Conservation (phyloP, 2,797 vertebrate genomes). For the Distichodus sexfasciatus region DNA sequence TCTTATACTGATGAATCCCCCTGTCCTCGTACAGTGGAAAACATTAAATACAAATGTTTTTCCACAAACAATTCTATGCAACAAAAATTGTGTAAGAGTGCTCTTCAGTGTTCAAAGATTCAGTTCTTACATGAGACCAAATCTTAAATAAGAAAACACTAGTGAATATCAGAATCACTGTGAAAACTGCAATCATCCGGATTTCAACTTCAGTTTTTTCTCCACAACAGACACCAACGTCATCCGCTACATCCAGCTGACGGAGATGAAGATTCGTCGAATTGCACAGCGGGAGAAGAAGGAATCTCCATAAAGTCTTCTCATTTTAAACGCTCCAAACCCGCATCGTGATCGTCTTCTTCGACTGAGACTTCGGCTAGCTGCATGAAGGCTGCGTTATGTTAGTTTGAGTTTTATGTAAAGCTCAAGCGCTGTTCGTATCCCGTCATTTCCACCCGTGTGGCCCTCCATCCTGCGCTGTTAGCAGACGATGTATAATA, state of each 20-base stretch:
- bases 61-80: too few relatives aligned
- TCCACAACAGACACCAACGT: slow-evolving; percentile 94
- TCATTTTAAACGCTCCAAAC: too few relatives aligned
- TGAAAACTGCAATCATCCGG: too few relatives aligned
- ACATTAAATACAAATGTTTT: too few relatives aligned
- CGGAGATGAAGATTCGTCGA: slow-evolving; percentile 97
- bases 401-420: neutral
- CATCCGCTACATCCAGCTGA: slow-evolving; percentile 98
- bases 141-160: too few relatives aligned
- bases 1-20: too few relatives aligned
- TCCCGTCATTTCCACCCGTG: neutral
- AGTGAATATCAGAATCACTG: too few relatives aligned
- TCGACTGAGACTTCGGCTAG: neutral
- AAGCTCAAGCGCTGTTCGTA: neutral
- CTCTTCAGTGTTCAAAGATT: too few relatives aligned
- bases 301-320: slow-evolving; percentile 75
- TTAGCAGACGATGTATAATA: neutral
- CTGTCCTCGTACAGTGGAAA: too few relatives aligned
- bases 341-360: neutral
- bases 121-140: too few relatives aligned
- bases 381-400: neutral
- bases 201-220: too few relatives aligned
- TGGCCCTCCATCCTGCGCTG: neutral
- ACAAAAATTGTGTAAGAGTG: slow-evolving; percentile 60
- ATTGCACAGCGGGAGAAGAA: slow-evolving; percentile 93